phyloP scores from a whole-genome alignment of 1,140 invertebrate species.

The Drosophila pachea region DNA sequence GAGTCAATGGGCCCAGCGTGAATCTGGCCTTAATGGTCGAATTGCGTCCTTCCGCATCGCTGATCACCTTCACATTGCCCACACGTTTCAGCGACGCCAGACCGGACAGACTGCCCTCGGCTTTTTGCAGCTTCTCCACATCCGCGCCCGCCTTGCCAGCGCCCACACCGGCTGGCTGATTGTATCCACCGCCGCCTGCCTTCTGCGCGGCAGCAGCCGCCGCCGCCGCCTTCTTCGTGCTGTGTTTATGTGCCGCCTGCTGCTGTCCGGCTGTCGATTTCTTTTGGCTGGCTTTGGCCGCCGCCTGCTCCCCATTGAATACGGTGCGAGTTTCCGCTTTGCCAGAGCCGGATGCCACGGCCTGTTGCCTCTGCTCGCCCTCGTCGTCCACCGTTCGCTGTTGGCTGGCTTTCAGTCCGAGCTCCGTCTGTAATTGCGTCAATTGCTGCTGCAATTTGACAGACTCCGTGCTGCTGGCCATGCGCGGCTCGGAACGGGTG shows the following conservation, averaged over 20 bases:
- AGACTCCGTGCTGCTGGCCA: slow-evolving; percentile 43
- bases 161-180: slow-evolving; percentile 65
- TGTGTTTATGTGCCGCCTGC: slow-evolving; percentile 49
- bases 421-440: slow-evolving; percentile 72
- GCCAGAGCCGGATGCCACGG: slow-evolving; percentile 29
- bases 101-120: slow-evolving; percentile 88
- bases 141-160: slow-evolving; percentile 69
- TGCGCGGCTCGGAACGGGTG: slow-evolving; percentile 71
- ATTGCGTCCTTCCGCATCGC: slow-evolving; percentile 84
- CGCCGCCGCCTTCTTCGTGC: slow-evolving; percentile 60
- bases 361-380: slow-evolving; percentile 33
- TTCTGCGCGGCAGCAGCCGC: slow-evolving; percentile 45
- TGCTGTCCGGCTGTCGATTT: slow-evolving; percentile 55
- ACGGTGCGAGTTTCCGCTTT: slow-evolving; percentile 73
- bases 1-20: slow-evolving; percentile 86
- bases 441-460: slow-evolving; percentile 69
- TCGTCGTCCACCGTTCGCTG: slow-evolving; percentile 29
- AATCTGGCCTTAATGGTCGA: slow-evolving; percentile 90
- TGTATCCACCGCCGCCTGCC: slow-evolving; percentile 62
- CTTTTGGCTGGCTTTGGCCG: slow-evolving; percentile 64
- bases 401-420: slow-evolving; percentile 69
- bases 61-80: slow-evolving; percentile 88
- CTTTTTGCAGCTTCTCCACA: slow-evolving; percentile 79
- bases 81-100: slow-evolving; percentile 86
- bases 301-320: slow-evolving; percentile 43